These are phyloP conservation scores for Myiotriccus ornatus DNA, from an alignment of 2,797 vertebrate genomes.

Conservation along the genomic window DNA sequence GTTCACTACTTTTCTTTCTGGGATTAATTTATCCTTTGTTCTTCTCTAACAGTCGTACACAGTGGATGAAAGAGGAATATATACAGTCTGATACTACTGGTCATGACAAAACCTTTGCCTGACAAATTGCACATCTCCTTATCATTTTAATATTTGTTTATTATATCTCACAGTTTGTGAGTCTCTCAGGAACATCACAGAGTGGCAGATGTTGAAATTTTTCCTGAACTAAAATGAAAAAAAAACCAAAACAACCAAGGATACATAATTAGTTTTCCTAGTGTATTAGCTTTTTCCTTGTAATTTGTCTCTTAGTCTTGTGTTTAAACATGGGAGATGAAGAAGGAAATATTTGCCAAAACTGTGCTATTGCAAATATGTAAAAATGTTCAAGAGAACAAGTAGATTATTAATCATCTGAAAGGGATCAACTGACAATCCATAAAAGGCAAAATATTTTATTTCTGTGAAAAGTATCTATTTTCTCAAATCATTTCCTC, in stretches of 20 bases:
- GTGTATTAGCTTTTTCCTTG: background rate
- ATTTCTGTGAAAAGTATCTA: background rate
- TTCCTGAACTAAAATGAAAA: background rate
- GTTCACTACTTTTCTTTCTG: background rate
- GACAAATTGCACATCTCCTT: background rate
- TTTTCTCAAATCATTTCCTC: background rate
- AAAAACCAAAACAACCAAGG: background rate
- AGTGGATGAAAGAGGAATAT: background rate
- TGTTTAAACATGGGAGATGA: background rate
- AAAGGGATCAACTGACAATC: background rate
- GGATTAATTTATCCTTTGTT: background rate
- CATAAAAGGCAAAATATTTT: background rate
- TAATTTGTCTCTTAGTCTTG: background rate
- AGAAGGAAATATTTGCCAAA: conserved; percentile 31
- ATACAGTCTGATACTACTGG: background rate
- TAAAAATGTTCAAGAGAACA: background rate
- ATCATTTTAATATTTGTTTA: background rate
- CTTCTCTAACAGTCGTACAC: background rate
- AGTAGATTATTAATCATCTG: background rate
- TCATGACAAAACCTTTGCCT: background rate
- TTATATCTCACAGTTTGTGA: background rate
- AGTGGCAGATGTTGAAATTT: background rate
- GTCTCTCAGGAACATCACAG: background rate
- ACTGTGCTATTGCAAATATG: background rate
- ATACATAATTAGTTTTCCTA: background rate